Percentiles rank a stretch among this genome's conserved stretches.
phyloP scores from a whole-genome alignment of 2,113 vertebrate species.

The Apeltes quadracus region DNA sequence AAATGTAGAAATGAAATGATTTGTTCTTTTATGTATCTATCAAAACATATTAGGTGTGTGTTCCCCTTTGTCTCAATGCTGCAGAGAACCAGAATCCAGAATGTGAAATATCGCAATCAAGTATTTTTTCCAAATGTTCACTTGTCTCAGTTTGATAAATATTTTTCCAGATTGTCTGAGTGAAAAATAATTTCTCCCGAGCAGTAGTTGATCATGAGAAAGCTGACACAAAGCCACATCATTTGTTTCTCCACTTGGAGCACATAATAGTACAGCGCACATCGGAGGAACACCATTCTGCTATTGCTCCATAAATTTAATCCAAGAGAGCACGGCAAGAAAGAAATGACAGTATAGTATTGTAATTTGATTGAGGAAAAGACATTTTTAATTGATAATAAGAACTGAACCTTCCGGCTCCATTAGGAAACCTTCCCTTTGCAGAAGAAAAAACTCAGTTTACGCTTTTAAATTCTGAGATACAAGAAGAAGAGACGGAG shows the following conservation, averaged over 20 bases:
- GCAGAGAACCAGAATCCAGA: background rate
- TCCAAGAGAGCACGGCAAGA: background rate
- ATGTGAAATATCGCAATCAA: background rate
- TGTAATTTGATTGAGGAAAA: constrained; percentile 19
- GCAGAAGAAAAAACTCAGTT: background rate
- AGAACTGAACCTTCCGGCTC: constrained; percentile 11
- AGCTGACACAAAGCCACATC: constrained; percentile 27
- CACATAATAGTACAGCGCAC: constrained; percentile 17
- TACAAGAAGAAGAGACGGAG: constrained; percentile 28
- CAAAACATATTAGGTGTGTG: background rate
- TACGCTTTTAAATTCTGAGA: constrained; percentile 18
- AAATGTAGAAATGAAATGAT: background rate
- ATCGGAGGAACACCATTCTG: constrained; percentile 27
- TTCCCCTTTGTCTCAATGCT: background rate
- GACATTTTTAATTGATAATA: constrained; percentile 5
- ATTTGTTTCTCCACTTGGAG: constrained; percentile 17
- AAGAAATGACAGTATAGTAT: constrained; percentile 10
- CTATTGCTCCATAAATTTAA: background rate
- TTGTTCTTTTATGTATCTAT: background rate
- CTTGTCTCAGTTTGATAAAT: constrained; percentile 11
- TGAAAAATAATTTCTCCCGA: constrained; percentile 25
- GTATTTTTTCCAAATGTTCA: background rate
- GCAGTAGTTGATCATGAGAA: constrained; percentile 21
- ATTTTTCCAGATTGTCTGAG: constrained; percentile 5
- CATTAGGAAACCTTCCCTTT: constrained; percentile 4